Evolutionary conservation across 1,140 invertebrate genomes (phyloP).

Genomic region (Bombus polaris): DNA sequence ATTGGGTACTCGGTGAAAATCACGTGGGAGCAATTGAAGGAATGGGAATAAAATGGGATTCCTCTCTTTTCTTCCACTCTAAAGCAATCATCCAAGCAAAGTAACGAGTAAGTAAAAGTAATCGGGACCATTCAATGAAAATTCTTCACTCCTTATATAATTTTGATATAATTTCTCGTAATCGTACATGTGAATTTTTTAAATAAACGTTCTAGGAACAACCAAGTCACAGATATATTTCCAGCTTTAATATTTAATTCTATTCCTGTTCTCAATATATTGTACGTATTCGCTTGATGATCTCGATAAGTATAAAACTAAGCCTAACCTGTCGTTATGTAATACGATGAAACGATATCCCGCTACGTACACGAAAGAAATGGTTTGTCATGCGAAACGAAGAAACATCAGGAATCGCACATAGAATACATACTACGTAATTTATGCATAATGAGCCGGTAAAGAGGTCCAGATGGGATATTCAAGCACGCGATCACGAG

Average conservation of each 20-base stretch:
- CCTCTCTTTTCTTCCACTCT: not conserved
- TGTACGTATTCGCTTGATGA: no score
- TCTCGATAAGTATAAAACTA: conserved; percentile 1
- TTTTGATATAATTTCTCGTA: not conserved
- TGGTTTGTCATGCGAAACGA: not conserved
- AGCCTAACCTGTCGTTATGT: not conserved
- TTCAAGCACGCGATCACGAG: conserved; percentile 16
- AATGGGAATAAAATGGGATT: not conserved
- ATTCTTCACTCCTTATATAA: not conserved
- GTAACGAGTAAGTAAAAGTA: not conserved
- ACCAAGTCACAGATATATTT: no score
- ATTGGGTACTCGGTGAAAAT: not conserved
- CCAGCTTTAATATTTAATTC: not conserved
- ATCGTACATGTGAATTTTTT: not conserved
- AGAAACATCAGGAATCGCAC: not conserved
- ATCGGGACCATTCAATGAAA: not conserved
- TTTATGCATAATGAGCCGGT: conserved; percentile 9
- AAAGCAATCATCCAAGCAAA: not conserved
- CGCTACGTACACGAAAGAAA: not conserved
- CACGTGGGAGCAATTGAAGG: not conserved
- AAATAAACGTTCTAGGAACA: not conserved
- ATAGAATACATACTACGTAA: not conserved
- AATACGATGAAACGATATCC: not conserved
- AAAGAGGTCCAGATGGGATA: conserved; percentile 15
- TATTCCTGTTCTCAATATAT: not conserved